Base-by-base conservation (phyloP, 1,140 invertebrate genomes). In the Pachyrhynchus sulphureomaculatus region DNA sequence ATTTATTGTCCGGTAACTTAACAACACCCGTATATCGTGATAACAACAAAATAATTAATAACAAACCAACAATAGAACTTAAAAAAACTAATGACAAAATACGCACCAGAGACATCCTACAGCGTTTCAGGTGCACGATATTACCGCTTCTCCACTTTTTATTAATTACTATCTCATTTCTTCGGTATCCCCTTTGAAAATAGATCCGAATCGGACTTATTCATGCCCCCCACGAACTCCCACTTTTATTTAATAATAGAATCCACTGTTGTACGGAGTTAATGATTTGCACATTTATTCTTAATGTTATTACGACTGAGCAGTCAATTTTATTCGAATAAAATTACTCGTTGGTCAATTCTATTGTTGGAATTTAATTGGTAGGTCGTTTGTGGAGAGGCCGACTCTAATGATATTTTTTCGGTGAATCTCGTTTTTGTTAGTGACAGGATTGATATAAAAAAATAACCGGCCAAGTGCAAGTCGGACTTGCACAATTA, bases 161-260 rank as follows among this genome's bases (percentile, higher is more conserved):
- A 53, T 53, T 53, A 53, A 53, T 53, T 53, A 53, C 36, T 21
- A 24, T 53, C 17, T 39, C 10, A 53, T 53, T 41, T 23, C 32
- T 23, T 53, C 51, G 51, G 51, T 20, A 53, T 34, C 51, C 39
- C 34, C 42, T 53, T 53, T 53, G 51, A 53, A 53, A 53, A 34
- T 18, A 23, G 36, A 41, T 21, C 23, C 51, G 52, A 44, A 55
- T 55, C 41, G 24, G 41, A 21, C 32, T 32, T 8, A 29, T 29
- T 55, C 36, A 36, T 13, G 37, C 52, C 52, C 52, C 52, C 52
- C 20, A 55, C 52, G 39, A 15, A n/a, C 36, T n/a, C 5, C 20
- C 20, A 55, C 52, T 55, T 55, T 55, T 55, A 55, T 55, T 55
- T 33, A 55, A 55, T 55, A 55, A 41, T 55, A 55, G 52, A 55